A percentile compares a stretch with the other conserved stretches of the same genome.
Conservation (phyloP, 2,797 vertebrate genomes). For the Glyptemys insculpta region DNA sequence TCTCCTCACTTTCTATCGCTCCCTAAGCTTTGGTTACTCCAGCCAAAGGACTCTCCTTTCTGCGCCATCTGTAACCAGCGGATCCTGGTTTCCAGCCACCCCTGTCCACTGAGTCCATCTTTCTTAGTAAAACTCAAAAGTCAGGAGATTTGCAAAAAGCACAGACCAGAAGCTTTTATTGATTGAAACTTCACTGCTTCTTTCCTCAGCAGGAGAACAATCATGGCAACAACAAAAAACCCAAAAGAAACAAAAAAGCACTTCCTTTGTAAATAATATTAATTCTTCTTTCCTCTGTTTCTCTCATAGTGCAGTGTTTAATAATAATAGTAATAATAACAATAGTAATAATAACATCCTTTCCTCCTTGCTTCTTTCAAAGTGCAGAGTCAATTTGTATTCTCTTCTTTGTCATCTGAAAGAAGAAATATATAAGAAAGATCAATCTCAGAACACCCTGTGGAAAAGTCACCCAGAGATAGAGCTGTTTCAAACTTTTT, state of each 20-base stretch:
- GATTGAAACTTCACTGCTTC: constrained; percentile 19
- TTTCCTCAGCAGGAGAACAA: constrained; percentile 40
- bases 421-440: constrained; percentile 4
- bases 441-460: background rate
- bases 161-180: constrained; percentile 10
- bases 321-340: background rate
- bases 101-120: background rate
- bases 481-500: background rate
- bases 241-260: background rate
- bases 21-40: background rate
- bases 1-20: no score
- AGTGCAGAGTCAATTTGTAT: background rate
- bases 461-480: background rate
- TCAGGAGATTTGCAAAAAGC: background rate
- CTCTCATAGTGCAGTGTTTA: constrained; percentile 7
- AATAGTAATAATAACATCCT: background rate
- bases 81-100: background rate
- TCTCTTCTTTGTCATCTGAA: constrained; percentile 43
- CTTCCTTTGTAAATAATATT: background rate
- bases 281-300: background rate
- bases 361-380: background rate
- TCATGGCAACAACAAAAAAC: background rate
- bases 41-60: background rate
- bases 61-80: background rate
- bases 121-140: background rate